Evolutionary conservation across 92 coral and sea anemone species (phyloP), one percentile per base, ranked within the genome.

Genomic region (Epizoanthus illoricatus): DNA sequence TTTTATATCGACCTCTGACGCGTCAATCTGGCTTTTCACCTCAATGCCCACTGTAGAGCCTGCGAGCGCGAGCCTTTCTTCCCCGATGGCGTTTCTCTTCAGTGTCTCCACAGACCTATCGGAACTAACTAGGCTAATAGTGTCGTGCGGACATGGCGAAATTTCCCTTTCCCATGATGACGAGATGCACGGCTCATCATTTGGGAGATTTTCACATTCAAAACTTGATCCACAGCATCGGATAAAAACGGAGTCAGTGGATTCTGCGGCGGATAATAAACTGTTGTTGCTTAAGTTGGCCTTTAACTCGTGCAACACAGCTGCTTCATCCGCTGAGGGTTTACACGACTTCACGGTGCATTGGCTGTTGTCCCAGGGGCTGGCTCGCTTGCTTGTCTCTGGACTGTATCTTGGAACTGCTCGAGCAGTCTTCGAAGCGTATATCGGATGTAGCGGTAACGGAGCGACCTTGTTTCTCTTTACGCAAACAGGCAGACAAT

Each of bases 241-340:
- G 43, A 78, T 58, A 43, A 78, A 42, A 21, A 62, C 59, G 18
- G 71, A 78, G 56, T 78, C 82, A 0, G 65, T 20, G 24, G 82
- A 63, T 33, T 52, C 56, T 62, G 45, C 58, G 6, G 20, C n/a
- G 62, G 81, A 75, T 23, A 58, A 13, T 33, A 60, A 59, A n/a
- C 69, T 39, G 28, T 15, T 60, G 69, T 63, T 36, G 49, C 69
- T 19, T 24, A 41, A 75, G 28, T 60, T 75, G 28, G 81, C 60
- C 4, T 20, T 2, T 18, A 40, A 58, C 13, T 40, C 68, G n/a
- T 21, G 20, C 5, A 17, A 33, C 13, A n/a, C 68, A 75, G 36
- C 55, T 18, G 67, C 4, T n/a, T 42, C 42, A 11, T 11, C 11
- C 24, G 65, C 54, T 11, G 82, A 72, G 3, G 56, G 21, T 39